These are phyloP conservation scores for Papilio machaon DNA, from an alignment of 1,140 invertebrate species.

Conservation along the genomic window DNA sequence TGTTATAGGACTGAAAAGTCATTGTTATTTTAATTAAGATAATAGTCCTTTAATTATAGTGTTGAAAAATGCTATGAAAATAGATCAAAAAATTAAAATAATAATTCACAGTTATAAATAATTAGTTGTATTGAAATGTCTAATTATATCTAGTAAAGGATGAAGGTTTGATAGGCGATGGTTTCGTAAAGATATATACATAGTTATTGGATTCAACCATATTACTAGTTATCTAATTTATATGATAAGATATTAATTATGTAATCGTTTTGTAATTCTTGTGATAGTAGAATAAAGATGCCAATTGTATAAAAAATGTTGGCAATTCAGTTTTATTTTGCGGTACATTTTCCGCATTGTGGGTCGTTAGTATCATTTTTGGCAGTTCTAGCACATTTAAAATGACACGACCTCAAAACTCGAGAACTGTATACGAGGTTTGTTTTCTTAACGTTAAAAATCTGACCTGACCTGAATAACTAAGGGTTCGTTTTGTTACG, in stretches of 20 bases:
- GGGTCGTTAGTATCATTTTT: conserved; percentile 19
- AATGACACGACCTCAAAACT: conserved; percentile 24
- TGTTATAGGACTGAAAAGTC: neutral
- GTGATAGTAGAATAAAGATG: neutral
- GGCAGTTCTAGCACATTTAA: conserved; percentile 14
- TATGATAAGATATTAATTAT: too few species aligned
- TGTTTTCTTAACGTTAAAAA: conserved; percentile 37
- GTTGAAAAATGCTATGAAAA: neutral
- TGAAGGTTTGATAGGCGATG: neutral
- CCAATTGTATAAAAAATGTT: neutral
- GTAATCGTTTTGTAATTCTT: neutral
- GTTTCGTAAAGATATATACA: too few species aligned
- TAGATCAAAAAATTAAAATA: neutral
- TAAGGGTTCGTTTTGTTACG: conserved; percentile 8
- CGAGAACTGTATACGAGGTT: neutral
- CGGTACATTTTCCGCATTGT: conserved; percentile 9
- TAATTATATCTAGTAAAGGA: too few species aligned
- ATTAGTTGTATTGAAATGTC: neutral
- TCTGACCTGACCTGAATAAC: conserved; percentile 29
- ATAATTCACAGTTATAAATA: neutral
- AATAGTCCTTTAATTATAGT: neutral
- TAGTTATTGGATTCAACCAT: too few species aligned
- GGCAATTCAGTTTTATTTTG: neutral
- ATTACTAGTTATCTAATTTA: too few species aligned
- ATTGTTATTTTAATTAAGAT: neutral